These are phyloP conservation scores for Perca flavescens DNA, from an alignment of 2,113 vertebrate genomes.

Conservation along the genomic window DNA sequence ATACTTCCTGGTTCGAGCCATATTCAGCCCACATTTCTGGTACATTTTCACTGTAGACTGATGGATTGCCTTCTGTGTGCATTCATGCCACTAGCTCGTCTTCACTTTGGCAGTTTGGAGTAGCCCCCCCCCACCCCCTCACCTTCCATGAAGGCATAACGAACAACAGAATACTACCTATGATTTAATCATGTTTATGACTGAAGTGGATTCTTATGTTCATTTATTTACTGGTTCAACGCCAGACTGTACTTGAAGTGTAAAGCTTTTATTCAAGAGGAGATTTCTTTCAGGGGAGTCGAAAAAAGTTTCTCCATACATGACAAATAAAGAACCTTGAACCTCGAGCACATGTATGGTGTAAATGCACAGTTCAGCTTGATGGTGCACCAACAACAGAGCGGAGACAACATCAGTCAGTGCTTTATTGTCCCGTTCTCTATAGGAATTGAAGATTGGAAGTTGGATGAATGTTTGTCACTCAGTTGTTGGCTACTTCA, in stretches of 20 bases:
- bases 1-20: constrained; percentile 3
- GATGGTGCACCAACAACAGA: constrained; percentile 19
- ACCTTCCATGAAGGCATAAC: constrained; percentile 86
- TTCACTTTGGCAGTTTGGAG: constrained; percentile 71
- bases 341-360: constrained; percentile 22
- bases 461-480: not conserved
- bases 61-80: constrained; percentile 23
- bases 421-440: constrained; percentile 16
- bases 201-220: constrained; percentile 69
- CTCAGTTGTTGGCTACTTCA: constrained; percentile 31
- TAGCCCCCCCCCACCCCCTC: constrained; percentile 52
- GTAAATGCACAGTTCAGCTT: constrained; percentile 32
- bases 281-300: constrained; percentile 41
- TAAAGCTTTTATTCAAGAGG: constrained; percentile 61
- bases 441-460: not conserved
- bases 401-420: not conserved
- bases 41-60: constrained; percentile 8
- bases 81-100: constrained; percentile 32
- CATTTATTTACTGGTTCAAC: constrained; percentile 63
- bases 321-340: too few species aligned
- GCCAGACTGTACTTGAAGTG: constrained; percentile 77
- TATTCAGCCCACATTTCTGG: not conserved
- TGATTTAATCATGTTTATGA: constrained; percentile 57
- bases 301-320: constrained; percentile 1
- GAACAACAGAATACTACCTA: constrained; percentile 80